Conservation (phyloP, 2,797 vertebrate species). For the Pseudochirops cupreus region DNA sequence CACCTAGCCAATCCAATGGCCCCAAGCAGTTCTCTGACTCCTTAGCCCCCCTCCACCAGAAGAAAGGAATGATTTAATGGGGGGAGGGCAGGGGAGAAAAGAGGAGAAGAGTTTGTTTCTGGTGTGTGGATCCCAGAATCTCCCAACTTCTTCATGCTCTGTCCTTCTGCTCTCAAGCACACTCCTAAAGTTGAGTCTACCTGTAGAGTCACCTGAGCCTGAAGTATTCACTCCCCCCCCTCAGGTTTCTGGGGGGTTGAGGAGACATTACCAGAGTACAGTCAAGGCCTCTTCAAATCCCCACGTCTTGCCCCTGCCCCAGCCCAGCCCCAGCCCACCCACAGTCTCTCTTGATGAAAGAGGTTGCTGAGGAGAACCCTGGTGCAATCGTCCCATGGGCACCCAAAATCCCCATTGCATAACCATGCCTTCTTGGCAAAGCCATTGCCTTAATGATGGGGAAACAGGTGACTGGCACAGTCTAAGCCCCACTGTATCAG, state of each 20-base stretch:
- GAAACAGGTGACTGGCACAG: neutral
- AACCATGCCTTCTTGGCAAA: neutral
- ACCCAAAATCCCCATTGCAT: neutral
- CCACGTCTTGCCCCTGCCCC: neutral
- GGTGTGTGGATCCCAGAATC: neutral
- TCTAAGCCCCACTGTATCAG: neutral
- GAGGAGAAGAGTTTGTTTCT: too few species aligned
- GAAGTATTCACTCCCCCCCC: neutral
- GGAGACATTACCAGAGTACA: neutral
- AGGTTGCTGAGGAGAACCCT: neutral
- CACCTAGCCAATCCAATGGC: neutral
- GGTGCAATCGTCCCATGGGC: neutral
- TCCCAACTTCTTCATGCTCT: neutral
- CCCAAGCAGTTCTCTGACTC: too few species aligned
- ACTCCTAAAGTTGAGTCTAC: neutral
- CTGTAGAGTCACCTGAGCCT: neutral
- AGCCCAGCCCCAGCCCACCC: neutral
- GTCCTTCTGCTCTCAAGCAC: neutral
- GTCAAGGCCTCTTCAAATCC: neutral
- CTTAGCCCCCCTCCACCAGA: neutral
- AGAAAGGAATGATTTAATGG: neutral
- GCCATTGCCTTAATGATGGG: neutral
- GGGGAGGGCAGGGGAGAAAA: neutral
- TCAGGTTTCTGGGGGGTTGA: neutral
- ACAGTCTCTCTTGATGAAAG: neutral